These are phyloP conservation scores for Galeopsomyia nigrocyanea DNA, from an alignment of 2,888 invertebrate genomes.

Conservation along the genomic window DNA sequence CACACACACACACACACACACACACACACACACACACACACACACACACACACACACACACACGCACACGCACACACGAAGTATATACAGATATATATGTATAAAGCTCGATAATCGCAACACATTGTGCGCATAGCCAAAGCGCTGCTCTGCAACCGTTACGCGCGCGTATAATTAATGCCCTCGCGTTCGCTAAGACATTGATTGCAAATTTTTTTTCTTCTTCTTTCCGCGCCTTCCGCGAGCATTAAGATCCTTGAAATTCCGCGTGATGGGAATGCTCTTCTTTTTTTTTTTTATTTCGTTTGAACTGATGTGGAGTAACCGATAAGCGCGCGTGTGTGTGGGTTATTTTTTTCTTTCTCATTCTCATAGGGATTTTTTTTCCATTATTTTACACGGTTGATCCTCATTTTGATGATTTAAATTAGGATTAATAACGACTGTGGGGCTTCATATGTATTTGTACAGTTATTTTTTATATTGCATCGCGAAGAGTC, in stretches of 20 bases:
- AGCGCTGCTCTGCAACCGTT: slow-evolving; percentile 13
- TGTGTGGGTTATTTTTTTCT: not conserved
- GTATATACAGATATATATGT: slow-evolving; percentile 6
- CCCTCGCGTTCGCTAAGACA: slow-evolving; percentile 24
- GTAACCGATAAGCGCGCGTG: not conserved
- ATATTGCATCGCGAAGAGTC: too few species aligned
- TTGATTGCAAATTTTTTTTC: slow-evolving; percentile 43
- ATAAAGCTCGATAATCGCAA: too few species aligned
- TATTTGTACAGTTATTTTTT: too few species aligned
- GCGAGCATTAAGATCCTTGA: slow-evolving; percentile 1
- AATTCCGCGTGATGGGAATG: slow-evolving; percentile 6
- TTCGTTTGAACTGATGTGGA: not conserved
- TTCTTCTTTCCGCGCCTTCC: not conserved
- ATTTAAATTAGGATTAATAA: too few species aligned
- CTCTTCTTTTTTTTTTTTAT: not conserved
- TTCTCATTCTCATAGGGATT: not conserved
- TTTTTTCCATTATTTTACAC: not conserved
- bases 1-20: too few species aligned
- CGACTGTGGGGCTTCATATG: too few species aligned
- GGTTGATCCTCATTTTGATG: too few species aligned
- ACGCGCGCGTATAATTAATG: slow-evolving; percentile 36
- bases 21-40: slow-evolving; percentile 1
- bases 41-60: slow-evolving; percentile 3
- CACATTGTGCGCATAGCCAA: too few species aligned
- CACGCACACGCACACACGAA: not conserved